These are phyloP conservation scores for Ginglymostoma cirratum DNA, from an alignment of 2,113 vertebrate species.

Conservation along the genomic window DNA sequence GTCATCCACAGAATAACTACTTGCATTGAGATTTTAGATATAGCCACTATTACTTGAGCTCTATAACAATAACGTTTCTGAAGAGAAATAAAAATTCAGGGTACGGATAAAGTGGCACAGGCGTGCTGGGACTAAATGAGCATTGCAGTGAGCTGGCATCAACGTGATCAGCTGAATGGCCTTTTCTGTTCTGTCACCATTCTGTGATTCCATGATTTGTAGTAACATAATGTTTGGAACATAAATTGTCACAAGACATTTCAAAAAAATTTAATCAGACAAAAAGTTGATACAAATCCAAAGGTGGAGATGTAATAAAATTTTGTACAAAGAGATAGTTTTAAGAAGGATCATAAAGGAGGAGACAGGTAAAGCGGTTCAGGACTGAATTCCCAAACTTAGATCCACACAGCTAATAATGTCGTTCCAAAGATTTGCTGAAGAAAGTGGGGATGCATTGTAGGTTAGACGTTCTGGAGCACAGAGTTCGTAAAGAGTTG, in stretches of 20 bases:
- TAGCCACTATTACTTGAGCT: neutral
- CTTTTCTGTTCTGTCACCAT: neutral
- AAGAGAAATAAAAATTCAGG: neutral
- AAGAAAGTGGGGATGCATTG: neutral
- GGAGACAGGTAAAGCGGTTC: neutral
- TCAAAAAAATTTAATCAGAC: neutral
- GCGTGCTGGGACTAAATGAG: neutral
- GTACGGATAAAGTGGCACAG: neutral
- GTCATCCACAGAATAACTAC: neutral
- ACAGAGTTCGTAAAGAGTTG: too few species aligned
- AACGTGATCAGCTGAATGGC: neutral
- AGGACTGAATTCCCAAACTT: neutral
- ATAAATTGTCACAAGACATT: neutral
- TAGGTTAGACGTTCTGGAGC: neutral
- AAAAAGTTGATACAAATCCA: neutral
- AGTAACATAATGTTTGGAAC: neutral
- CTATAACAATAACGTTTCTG: neutral
- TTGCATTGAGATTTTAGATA: neutral
- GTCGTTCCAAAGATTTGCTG: neutral
- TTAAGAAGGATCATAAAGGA: neutral
- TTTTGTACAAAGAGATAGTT: neutral
- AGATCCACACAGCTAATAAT: neutral
- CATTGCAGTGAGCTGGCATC: neutral
- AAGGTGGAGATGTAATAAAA: neutral
- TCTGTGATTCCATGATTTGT: neutral